Evolutionary conservation across 2,113 vertebrate genomes (phyloP).

Genomic region (Poeciliopsis turrubarensis): DNA sequence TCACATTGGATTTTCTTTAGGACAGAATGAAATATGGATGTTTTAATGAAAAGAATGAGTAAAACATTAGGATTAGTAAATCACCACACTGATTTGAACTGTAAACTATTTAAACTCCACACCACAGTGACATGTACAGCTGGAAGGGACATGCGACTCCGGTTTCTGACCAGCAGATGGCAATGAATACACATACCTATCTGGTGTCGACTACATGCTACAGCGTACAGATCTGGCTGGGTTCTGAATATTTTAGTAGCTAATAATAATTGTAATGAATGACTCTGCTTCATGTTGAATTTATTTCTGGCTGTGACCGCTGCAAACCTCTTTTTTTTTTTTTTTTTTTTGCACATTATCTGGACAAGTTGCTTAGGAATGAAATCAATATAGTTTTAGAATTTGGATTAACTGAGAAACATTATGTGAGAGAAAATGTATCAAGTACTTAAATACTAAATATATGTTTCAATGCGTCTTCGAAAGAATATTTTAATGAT

Average conservation of each 20-base stretch:
- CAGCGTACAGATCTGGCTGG: conserved; percentile 13
- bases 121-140: neutral
- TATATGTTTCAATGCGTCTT: neutral
- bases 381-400: neutral
- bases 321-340: too few relatives aligned
- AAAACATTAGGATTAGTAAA: too few relatives aligned
- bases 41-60: too few relatives aligned
- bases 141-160: conserved; percentile 32
- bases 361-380: neutral
- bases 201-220: neutral
- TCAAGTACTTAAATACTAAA: neutral
- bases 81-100: too few relatives aligned
- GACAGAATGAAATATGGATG: too few relatives aligned
- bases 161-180: conserved; percentile 64
- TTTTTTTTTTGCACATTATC: neutral
- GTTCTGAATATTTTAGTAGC: conserved; percentile 14
- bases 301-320: neutral
- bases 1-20: too few relatives aligned
- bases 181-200: conserved; percentile 48
- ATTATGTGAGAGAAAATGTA: neutral
- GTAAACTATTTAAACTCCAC: neutral
- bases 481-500: neutral
- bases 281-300: neutral
- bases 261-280: neutral
- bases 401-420: neutral